A percentile compares a stretch with the other conserved stretches of the same genome.
Evolutionary conservation across 1,140 invertebrate species (phyloP).

Genomic region (Aradophagus sp.): DNA sequence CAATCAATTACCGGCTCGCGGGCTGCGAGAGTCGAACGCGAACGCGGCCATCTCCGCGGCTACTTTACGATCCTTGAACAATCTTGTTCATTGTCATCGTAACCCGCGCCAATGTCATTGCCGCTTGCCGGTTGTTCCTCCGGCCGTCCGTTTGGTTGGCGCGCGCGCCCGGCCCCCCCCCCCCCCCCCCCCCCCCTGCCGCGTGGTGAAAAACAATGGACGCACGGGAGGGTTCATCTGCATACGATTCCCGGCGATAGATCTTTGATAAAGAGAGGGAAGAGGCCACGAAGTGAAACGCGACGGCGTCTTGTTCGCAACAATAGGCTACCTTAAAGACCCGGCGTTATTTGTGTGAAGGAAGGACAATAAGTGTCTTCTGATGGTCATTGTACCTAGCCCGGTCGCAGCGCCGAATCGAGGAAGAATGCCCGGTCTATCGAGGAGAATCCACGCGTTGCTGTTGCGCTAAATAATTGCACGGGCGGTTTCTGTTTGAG

Average conservation of each 20-base stretch:
- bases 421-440: slow-evolving; percentile 52
- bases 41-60: slow-evolving; percentile 11
- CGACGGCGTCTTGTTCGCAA: slow-evolving; percentile 40
- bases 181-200: background rate
- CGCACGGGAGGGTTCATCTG: slow-evolving; percentile 64
- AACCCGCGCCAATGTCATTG: slow-evolving; percentile 43
- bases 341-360: slow-evolving; percentile 55
- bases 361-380: slow-evolving; percentile 69
- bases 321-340: slow-evolving; percentile 46
- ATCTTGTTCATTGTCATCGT: slow-evolving; percentile 46
- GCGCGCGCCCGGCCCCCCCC: background rate
- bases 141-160: slow-evolving; percentile 1
- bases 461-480: slow-evolving; percentile 52
- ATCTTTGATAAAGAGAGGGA: slow-evolving; percentile 61
- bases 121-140: slow-evolving; percentile 42
- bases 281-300: slow-evolving; percentile 43
- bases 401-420: slow-evolving; percentile 47
- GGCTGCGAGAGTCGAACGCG: slow-evolving; percentile 16
- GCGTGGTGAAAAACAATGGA: slow-evolving; percentile 63
- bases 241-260: slow-evolving; percentile 69
- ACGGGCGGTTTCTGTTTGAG: slow-evolving; percentile 14
- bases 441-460: slow-evolving; percentile 46
- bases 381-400: slow-evolving; percentile 71
- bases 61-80: slow-evolving; percentile 39
- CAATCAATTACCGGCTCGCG: slow-evolving; percentile 32